These are phyloP conservation scores for Leptestheria dahalacensis DNA, from an alignment of 1,140 invertebrate species.

Conservation along the genomic window DNA sequence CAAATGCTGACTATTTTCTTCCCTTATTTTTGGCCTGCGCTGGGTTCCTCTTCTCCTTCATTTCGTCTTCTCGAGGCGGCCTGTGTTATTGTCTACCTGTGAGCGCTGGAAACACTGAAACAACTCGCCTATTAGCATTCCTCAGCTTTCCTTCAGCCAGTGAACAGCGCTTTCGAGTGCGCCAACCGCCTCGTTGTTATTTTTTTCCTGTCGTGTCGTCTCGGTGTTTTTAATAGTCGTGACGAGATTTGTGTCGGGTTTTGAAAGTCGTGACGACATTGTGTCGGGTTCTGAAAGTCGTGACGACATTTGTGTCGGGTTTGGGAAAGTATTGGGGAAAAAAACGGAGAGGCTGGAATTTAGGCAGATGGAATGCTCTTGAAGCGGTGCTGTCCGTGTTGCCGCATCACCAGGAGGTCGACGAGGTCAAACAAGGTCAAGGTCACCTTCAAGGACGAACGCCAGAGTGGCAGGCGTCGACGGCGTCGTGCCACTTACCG, in stretches of 20 bases:
- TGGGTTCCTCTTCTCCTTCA: not conserved
- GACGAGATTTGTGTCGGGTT: not conserved
- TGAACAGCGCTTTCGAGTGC: not conserved
- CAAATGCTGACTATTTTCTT: not conserved
- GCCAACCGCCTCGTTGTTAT: too few relatives aligned
- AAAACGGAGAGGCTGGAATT: too few relatives aligned
- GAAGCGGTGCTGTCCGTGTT: not conserved
- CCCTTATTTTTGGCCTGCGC: not conserved
- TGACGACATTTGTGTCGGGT: too few relatives aligned
- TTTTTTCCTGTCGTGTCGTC: too few relatives aligned
- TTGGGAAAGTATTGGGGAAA: too few relatives aligned
- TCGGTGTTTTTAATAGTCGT: not conserved
- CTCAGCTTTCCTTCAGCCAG: not conserved
- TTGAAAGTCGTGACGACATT: not conserved
- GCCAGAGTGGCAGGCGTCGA: conserved; percentile 10
- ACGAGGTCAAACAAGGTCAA: not conserved
- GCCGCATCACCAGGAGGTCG: not conserved
- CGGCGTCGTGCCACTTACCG: conserved; percentile 21
- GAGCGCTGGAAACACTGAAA: not conserved
- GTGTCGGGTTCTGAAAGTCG: not conserved
- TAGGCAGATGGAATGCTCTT: not conserved
- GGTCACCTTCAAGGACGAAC: not conserved
- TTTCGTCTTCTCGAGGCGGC: not conserved
- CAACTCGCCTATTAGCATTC: not conserved
- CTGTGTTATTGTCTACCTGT: not conserved